Evolutionary conservation across 2,888 invertebrate species (phyloP).

Genomic region (Leptinotarsa rubiginosa): DNA sequence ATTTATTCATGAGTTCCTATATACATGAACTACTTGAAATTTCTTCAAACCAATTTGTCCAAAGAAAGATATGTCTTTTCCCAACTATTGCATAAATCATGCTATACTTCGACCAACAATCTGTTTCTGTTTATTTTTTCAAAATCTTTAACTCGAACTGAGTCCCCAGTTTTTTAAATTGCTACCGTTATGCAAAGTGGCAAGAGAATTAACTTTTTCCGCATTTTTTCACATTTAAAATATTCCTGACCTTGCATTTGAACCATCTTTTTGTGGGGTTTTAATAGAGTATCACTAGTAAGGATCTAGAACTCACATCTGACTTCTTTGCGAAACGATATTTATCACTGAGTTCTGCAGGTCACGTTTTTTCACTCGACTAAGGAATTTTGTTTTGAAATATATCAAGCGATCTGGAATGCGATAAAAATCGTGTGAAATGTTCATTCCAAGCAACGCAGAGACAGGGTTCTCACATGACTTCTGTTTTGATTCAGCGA

Average conservation of each 20-base stretch:
- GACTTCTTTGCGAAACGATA: slow-evolving; percentile 29
- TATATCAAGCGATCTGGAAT: slow-evolving; percentile 21
- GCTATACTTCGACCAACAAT: no score
- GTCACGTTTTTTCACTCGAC: slow-evolving; percentile 22
- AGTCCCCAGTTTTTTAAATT: no score
- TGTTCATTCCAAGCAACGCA: slow-evolving; percentile 8
- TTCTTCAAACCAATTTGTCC: no score
- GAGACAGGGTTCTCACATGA: not conserved
- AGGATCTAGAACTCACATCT: slow-evolving; percentile 15
- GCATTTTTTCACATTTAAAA: not conserved
- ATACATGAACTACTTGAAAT: no score
- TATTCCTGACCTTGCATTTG: not conserved
- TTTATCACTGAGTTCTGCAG: slow-evolving; percentile 25
- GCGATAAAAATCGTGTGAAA: slow-evolving; percentile 41
- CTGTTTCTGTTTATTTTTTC: no score
- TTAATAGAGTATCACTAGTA: not conserved
- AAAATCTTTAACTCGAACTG: no score
- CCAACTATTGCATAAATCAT: no score
- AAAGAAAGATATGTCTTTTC: no score
- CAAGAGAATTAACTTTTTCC: not conserved
- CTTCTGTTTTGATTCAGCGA: not conserved
- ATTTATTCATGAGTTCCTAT: no score
- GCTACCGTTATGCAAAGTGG: not conserved
- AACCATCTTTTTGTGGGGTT: not conserved
- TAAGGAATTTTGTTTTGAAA: slow-evolving; percentile 30